Percentiles rank a stretch among this genome's conserved stretches.
Conservation (phyloP, 2,113 vertebrate genomes). For the Engraulis encrasicolus region DNA sequence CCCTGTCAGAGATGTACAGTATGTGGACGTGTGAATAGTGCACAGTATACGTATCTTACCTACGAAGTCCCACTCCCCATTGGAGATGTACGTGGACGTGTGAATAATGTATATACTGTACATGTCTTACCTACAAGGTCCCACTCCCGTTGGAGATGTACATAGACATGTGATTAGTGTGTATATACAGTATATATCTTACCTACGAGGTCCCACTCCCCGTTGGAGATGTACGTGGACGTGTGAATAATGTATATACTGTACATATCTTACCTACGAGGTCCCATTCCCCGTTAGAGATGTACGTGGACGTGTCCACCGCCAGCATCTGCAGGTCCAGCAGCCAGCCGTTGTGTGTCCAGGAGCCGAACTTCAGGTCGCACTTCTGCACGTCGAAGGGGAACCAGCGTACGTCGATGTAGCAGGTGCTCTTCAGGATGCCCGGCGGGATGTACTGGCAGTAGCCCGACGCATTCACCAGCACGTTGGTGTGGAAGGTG, state of each 20-base stretch:
- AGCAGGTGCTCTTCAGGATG: slow-evolving; percentile 87
- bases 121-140: slow-evolving; percentile 86
- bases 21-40: slow-evolving; percentile 87
- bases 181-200: slow-evolving; percentile 62
- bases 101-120: no score
- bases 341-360: slow-evolving; percentile 90
- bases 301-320: slow-evolving; percentile 87
- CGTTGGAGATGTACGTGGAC: slow-evolving; percentile 89
- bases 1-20: slow-evolving; percentile 89
- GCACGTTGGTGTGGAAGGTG: slow-evolving; percentile 91
- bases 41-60: slow-evolving; percentile 78
- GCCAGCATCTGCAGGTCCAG: slow-evolving; percentile 90
- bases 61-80: slow-evolving; percentile 92
- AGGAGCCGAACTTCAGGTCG: slow-evolving; percentile 90
- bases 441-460: slow-evolving; percentile 93
- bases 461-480: slow-evolving; percentile 88
- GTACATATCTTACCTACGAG: slow-evolving; percentile 83
- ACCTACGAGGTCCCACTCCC: slow-evolving; percentile 93
- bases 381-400: slow-evolving; percentile 92
- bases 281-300: slow-evolving; percentile 91
- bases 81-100: slow-evolving; percentile 87
- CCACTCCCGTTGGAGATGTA: slow-evolving; percentile 93
- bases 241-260: no score
- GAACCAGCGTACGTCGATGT: slow-evolving; percentile 92
- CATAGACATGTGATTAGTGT: slow-evolving; percentile 85